Evolutionary conservation across 1,140 invertebrate species (phyloP).

Genomic region (Drosophila ambigua): DNA sequence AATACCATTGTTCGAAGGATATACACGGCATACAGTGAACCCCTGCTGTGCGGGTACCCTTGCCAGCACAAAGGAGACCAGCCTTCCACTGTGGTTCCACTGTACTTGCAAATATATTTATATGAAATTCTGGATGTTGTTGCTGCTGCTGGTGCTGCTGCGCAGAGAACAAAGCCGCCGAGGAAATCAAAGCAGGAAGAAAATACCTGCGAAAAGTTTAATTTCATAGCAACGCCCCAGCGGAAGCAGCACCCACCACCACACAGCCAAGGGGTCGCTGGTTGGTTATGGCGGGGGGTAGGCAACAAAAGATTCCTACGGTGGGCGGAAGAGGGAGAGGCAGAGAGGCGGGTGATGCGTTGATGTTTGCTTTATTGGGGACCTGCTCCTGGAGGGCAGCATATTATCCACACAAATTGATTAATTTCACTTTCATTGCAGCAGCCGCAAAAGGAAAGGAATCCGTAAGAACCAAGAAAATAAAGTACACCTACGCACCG

Average conservation of each 20-base stretch:
- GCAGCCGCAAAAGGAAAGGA: constrained; percentile 28
- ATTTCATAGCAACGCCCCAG: constrained; percentile 83
- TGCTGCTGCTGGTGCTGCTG: constrained; percentile 21
- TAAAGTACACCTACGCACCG: constrained; percentile 54
- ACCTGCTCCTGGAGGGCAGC: constrained; percentile 20
- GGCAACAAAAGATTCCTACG: constrained; percentile 39
- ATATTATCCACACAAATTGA: constrained; percentile 30
- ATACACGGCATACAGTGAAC: not conserved
- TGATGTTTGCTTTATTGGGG: constrained; percentile 30
- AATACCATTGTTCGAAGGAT: constrained; percentile 27
- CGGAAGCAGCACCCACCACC: constrained; percentile 56
- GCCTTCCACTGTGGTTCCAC: no score
- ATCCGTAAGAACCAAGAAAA: constrained; percentile 34
- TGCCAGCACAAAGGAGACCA: no score
- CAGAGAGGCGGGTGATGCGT: not conserved
- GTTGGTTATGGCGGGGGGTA: not conserved
- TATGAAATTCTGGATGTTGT: not conserved
- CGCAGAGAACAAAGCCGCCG: constrained; percentile 65
- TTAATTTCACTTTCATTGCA: constrained; percentile 55
- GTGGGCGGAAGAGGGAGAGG: not conserved
- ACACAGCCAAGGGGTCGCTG: not conserved
- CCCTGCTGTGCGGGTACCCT: no score
- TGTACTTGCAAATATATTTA: no score
- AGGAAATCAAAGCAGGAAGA: constrained; percentile 73
- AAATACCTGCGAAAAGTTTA: constrained; percentile 83